A percentile compares a stretch with the other conserved stretches of the same genome.
Evolutionary conservation across 2,888 invertebrate species (phyloP).

Genomic region (Trachelus stipa): DNA sequence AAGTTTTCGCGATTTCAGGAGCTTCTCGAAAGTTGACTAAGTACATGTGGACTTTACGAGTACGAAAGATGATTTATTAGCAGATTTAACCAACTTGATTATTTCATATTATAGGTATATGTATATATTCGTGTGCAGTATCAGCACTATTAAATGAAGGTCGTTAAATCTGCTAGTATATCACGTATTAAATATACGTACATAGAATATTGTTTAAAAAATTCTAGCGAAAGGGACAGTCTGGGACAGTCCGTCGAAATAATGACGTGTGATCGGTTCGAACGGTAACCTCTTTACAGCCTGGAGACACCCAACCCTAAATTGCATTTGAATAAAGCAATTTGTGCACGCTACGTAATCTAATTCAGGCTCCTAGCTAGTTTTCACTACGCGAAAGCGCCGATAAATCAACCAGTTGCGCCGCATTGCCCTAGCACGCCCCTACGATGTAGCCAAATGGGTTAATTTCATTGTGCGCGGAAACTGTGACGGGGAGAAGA

Average conservation of each 20-base stretch:
- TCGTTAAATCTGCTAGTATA: not conserved
- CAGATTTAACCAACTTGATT: not conserved
- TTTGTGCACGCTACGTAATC: constrained; percentile 61
- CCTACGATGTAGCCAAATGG: constrained; percentile 63
- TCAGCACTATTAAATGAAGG: not conserved
- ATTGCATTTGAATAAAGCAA: constrained; percentile 65
- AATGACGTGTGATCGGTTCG: not conserved
- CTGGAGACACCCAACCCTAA: constrained; percentile 37
- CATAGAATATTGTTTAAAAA: not conserved
- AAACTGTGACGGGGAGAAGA: constrained; percentile 3
- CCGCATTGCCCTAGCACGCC: constrained; percentile 57
- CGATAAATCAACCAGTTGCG: constrained; percentile 67
- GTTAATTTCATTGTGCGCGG: constrained; percentile 55
- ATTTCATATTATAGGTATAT: not conserved
- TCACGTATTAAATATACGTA: not conserved
- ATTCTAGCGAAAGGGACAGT: not conserved
- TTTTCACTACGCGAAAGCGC: constrained; percentile 60
- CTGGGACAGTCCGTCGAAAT: not conserved
- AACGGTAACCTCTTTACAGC: constrained; percentile 1
- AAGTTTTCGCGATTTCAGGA: not conserved
- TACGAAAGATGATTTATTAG: not conserved
- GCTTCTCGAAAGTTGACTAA: not conserved
- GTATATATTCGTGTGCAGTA: not conserved
- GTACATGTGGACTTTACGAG: not conserved
- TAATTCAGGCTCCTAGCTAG: constrained; percentile 54